phyloP scores from a whole-genome alignment of 1,140 invertebrate genomes.

The Heliconius hermathena region DNA sequence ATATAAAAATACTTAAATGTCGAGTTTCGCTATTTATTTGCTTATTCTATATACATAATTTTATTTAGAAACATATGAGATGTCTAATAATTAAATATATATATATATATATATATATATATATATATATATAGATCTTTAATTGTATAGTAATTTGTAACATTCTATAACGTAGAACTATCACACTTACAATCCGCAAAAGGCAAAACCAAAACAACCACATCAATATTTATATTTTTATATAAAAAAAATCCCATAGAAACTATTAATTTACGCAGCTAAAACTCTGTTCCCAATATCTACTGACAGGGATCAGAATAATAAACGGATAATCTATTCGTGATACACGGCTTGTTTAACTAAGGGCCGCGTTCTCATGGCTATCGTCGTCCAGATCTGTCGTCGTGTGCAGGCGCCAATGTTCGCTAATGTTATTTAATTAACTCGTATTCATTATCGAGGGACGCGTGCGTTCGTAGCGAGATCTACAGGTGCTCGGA shows the following conservation, averaged over 20 bases:
- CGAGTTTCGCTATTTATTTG: background rate
- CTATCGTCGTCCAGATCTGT: slow-evolving; percentile 64
- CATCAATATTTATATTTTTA: background rate
- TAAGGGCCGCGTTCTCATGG: slow-evolving; percentile 56
- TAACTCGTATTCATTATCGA: slow-evolving; percentile 79
- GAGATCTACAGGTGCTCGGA: slow-evolving; percentile 57
- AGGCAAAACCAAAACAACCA: background rate
- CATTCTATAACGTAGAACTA: background rate
- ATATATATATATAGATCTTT: background rate
- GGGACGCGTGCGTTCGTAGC: slow-evolving; percentile 48
- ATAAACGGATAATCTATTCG: slow-evolving; percentile 51
- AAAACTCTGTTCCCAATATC: slow-evolving; percentile 31
- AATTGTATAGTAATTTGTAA: background rate
- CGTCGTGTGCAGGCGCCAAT: slow-evolving; percentile 74
- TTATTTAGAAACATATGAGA: background rate
- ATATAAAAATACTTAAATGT: background rate
- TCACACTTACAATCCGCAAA: background rate
- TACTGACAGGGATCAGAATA: slow-evolving; percentile 31
- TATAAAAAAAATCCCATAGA: background rate
- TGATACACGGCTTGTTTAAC: slow-evolving; percentile 61
- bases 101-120: background rate
- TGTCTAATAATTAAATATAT: background rate
- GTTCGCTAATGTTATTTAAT: slow-evolving; percentile 78
- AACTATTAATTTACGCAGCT: slow-evolving; percentile 17
- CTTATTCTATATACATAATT: background rate